Evolutionary conservation across 2,113 vertebrate genomes (phyloP).

Genomic region (Calidris pugnax): DNA sequence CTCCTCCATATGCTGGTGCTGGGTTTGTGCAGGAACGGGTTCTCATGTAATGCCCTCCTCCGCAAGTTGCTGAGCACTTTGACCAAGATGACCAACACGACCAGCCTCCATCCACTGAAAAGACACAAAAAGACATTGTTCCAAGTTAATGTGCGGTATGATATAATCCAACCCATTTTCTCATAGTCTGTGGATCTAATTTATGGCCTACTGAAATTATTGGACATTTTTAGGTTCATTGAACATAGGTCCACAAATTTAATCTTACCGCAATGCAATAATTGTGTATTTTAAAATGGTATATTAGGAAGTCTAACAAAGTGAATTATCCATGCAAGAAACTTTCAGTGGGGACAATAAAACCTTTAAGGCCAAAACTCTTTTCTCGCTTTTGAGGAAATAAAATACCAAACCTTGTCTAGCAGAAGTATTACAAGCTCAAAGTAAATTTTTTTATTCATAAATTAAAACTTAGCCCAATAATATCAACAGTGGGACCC

Average conservation of each 20-base stretch:
- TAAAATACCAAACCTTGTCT: neutral
- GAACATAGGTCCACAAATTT: neutral
- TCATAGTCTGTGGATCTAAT: neutral
- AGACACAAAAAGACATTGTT: neutral
- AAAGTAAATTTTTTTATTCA: neutral
- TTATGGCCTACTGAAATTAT: neutral
- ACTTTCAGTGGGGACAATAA: neutral
- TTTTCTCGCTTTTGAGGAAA: neutral
- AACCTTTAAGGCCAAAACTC: neutral
- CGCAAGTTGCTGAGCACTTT: conserved; percentile 93
- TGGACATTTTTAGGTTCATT: neutral
- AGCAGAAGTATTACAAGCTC: neutral
- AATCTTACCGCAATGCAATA: neutral
- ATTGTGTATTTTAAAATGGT: neutral
- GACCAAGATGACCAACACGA: conserved; percentile 98
- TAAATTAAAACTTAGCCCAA: neutral
- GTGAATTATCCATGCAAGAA: neutral
- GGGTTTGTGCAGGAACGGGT: conserved; percentile 93
- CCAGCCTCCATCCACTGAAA: conserved; percentile 93
- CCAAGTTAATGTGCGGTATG: neutral
- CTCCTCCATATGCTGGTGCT: conserved; percentile 89
- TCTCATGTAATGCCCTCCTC: conserved; percentile 94
- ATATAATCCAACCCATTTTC: neutral
- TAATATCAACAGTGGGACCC: neutral
- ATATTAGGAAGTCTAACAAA: neutral